A percentile compares a stretch with the other conserved stretches of the same genome.
Evolutionary conservation across 2,797 vertebrate genomes (phyloP).

Genomic region (Cyprinodon diabolis): DNA sequence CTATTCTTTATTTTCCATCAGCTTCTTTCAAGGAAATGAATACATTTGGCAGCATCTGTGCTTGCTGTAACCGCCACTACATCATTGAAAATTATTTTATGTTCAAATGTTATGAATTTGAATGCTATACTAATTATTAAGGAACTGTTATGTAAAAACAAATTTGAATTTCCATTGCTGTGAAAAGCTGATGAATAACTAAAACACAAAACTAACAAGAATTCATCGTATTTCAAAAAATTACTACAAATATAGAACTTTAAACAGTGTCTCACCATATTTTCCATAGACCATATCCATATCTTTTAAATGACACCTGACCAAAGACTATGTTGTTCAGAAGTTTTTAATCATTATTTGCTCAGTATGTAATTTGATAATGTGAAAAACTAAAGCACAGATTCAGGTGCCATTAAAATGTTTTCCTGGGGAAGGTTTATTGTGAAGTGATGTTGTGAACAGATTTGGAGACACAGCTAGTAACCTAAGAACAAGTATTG

Average conservation of each 20-base stretch:
- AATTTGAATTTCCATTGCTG: not conserved
- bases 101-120: not conserved
- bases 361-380: not conserved
- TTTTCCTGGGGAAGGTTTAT: not conserved
- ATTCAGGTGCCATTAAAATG: not conserved
- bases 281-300: too few relatives aligned
- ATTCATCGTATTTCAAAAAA: not conserved
- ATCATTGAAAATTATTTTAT: not conserved
- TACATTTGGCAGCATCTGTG: too few relatives aligned
- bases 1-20: not conserved
- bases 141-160: not conserved
- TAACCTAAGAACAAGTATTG: too few relatives aligned
- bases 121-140: not conserved
- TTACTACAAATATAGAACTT: too few relatives aligned
- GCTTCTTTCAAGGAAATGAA: not conserved
- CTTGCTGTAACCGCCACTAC: not conserved
- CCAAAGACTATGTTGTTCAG: too few relatives aligned
- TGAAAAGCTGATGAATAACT: not conserved
- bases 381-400: not conserved
- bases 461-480: not conserved
- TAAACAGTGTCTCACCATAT: too few relatives aligned
- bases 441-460: not conserved
- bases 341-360: too few relatives aligned
- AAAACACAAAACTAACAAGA: not conserved
- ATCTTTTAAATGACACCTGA: not conserved